These are phyloP conservation scores for Hemicentrotus pulcherrimus DNA, from an alignment of 35 echinoderm and acorn worm genomes.

Conservation along the genomic window DNA sequence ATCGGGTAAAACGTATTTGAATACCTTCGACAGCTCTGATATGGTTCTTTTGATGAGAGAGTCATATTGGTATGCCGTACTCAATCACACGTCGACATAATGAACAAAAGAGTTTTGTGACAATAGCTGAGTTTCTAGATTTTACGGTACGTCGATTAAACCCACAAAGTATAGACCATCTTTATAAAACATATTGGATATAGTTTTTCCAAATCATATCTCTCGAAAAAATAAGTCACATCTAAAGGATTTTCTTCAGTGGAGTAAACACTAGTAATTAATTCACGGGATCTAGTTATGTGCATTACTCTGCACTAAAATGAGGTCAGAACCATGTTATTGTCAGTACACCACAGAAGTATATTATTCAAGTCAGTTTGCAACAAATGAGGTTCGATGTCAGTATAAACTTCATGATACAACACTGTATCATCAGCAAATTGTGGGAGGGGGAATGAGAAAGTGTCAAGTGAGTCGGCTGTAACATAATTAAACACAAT, in stretches of 20 bases:
- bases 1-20: neutral
- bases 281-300: neutral
- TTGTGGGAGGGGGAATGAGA: neutral
- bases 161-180: too few species aligned
- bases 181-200: too few species aligned
- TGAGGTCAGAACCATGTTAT: neutral
- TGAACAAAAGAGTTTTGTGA: neutral
- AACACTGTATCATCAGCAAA: neutral
- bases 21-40: neutral
- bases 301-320: neutral
- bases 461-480: neutral
- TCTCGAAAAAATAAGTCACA: neutral
- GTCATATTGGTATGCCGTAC: neutral
- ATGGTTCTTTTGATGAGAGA: neutral
- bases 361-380: neutral
- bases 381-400: neutral
- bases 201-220: too few species aligned
- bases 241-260: neutral
- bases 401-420: neutral
- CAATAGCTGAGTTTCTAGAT: too few species aligned
- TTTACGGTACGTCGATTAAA: too few species aligned
- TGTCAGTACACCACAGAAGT: neutral
- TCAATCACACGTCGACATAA: neutral
- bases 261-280: neutral
- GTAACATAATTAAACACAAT: neutral